Conservation (phyloP, 2,113 vertebrate genomes). For the Colinus virginianus region DNA sequence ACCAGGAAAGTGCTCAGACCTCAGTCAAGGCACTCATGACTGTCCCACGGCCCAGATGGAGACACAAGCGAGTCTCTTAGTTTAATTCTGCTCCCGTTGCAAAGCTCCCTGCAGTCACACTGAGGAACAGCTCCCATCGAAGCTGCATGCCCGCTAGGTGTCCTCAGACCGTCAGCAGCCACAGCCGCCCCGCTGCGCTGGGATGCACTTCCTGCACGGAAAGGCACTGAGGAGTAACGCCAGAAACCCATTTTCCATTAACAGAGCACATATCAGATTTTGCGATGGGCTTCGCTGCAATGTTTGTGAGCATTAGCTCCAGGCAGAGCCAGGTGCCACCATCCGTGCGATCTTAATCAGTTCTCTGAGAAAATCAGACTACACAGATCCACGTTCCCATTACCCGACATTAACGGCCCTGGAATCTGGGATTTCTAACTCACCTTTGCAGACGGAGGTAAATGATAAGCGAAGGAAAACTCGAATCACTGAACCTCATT, state of each 20-base stretch:
- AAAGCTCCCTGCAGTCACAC: neutral
- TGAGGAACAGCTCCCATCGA: accelerated
- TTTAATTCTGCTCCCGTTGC: accelerated
- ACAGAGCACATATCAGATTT: accelerated
- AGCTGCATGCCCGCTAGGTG: slow-evolving; percentile 29
- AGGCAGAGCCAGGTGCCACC: accelerated
- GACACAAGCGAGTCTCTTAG: accelerated
- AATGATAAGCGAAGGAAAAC: slow-evolving; percentile 16
- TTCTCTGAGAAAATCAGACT: neutral
- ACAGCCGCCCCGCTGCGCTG: neutral
- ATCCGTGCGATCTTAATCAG: accelerated
- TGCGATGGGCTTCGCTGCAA: accelerated
- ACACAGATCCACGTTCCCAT: neutral
- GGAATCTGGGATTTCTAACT: neutral
- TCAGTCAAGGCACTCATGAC: neutral
- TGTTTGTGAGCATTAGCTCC: accelerated
- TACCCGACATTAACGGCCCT: neutral
- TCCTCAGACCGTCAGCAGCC: neutral
- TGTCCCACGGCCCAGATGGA: neutral
- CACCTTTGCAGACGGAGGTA: neutral
- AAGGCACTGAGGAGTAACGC: accelerated
- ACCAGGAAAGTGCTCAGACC: neutral
- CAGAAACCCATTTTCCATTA: accelerated
- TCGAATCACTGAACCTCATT: slow-evolving; percentile 18
- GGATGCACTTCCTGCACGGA: accelerated